Evolutionary conservation across 2,113 vertebrate species (phyloP), one percentile per base, ranked within the genome.

Genomic region (Oostethus manadensis): DNA sequence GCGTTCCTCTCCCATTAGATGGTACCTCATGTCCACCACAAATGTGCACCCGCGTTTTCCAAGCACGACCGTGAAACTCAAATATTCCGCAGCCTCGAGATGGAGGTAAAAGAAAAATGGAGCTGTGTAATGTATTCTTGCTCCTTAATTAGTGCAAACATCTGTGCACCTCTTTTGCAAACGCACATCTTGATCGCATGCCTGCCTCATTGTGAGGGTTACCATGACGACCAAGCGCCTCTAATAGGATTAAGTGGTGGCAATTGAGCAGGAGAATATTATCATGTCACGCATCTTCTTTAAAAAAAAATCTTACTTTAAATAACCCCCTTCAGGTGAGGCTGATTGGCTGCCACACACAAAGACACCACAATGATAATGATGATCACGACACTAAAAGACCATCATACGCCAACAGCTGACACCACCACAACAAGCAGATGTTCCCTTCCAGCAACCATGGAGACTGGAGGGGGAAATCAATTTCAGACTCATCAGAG

Each of bases 241-340:
- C 46, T 85, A 77, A 85, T 80, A 60, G 65, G 73, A 77, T 82
- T 77, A 80, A 76, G 59, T 71, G 69, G 67, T 75, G 13, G 38
- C 38, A 14, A 42, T 42, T 14, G 38, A 14, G 38, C 38, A 14
- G 38, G 38, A 33, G 29, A 33, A 33, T 33, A 33, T 33, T 7
- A 33, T 4, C 29, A 33, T 33, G 29, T 33, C 29, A 33, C 29
- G 29, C 29, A 7, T 33, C 29, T 33, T 33, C 29, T 26, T 33
- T 33, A 8, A 33, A n/a, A n/a, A n/a, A n/a, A n/a, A 7, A 33
- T 33, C 29, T 33, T 33, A 33, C 8, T 33, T 33, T 7, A 33
- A 8, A 33, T n/a, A n/a, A n/a, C n/a, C n/a, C n/a, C 18, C 13
- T 15, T 38, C 51, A 38, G 51, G 51, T 38, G 51, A 38, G 29